A percentile compares a stretch with the other conserved stretches of the same genome.
These are phyloP conservation scores for Luidia sarsii DNA, from an alignment of 53 echinoderm and acorn worm species.

Conservation along the genomic window DNA sequence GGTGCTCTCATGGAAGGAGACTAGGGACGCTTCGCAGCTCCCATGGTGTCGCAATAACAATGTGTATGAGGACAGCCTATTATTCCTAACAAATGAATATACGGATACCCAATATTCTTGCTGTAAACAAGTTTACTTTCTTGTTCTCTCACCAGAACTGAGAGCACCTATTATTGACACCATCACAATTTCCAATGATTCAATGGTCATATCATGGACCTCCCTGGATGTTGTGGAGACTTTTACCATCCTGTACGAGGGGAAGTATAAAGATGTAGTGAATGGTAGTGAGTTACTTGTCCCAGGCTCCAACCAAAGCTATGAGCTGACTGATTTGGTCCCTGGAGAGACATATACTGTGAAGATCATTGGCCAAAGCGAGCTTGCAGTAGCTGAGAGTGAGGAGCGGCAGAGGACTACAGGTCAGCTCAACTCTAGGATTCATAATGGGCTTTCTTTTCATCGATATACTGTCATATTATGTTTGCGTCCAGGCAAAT, in stretches of 20 bases:
- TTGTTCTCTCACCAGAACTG: conserved; percentile 2
- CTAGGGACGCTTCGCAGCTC: too few species aligned
- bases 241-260: conserved; percentile 7
- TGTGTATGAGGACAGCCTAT: too few species aligned
- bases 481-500: neutral
- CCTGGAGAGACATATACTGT: conserved; percentile 30
- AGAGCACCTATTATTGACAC: conserved; percentile 6
- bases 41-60: too few species aligned
- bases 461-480: neutral
- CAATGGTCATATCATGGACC: conserved; percentile 31
- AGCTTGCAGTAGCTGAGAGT: conserved; percentile 3
- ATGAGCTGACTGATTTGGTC: conserved; percentile 3
- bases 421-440: neutral
- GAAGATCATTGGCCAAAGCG: conserved; percentile 20
- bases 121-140: too few species aligned
- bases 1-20: too few species aligned
- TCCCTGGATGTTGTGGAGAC: conserved; percentile 20
- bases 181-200: conserved; percentile 32
- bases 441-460: neutral
- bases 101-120: too few species aligned
- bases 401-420: conserved; percentile 8
- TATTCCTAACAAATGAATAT: too few species aligned
- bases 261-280: neutral
- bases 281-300: neutral
- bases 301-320: neutral